Percentiles rank a stretch among this genome's conserved stretches.
Evolutionary conservation across 1,140 invertebrate genomes (phyloP).

Genomic region (Polypedilum vanderplanki): DNA sequence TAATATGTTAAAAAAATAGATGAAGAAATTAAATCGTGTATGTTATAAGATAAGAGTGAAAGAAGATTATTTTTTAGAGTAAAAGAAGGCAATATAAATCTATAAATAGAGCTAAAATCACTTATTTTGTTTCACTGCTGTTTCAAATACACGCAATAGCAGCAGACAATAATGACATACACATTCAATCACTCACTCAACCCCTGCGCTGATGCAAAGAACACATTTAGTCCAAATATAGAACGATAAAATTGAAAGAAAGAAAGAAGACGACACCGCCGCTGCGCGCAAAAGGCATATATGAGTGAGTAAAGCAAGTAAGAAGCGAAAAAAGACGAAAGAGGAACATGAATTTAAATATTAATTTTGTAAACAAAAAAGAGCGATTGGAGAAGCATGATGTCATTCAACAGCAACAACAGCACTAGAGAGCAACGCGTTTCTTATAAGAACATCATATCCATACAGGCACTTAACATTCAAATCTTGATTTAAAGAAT

Average conservation of each 20-base stretch:
- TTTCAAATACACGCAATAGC: too few species aligned
- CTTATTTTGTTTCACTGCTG: too few species aligned
- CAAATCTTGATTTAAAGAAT: not conserved
- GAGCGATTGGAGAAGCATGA: not conserved
- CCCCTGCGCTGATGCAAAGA: not conserved
- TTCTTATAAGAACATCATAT: slow-evolving; percentile 6
- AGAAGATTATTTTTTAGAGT: too few species aligned
- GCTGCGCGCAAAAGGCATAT: not conserved
- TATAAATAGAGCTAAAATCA: too few species aligned
- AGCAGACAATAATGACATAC: too few species aligned
- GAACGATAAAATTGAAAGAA: not conserved
- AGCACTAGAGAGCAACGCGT: not conserved
- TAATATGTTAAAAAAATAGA: too few species aligned
- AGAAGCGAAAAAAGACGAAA: not conserved
- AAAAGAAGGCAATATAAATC: too few species aligned
- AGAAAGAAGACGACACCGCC: not conserved
- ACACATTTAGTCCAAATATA: slow-evolving; percentile 14
- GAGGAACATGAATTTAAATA: slow-evolving; percentile 26
- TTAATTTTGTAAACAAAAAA: slow-evolving; percentile 24
- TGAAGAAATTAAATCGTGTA: too few species aligned
- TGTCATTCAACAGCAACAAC: slow-evolving; percentile 7
- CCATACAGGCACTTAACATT: slow-evolving; percentile 13
- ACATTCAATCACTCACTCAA: too few species aligned
- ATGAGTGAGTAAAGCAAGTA: not conserved
- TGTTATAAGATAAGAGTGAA: too few species aligned